Conservation (phyloP, 2,113 vertebrate species). For the Pao palembangensis region DNA sequence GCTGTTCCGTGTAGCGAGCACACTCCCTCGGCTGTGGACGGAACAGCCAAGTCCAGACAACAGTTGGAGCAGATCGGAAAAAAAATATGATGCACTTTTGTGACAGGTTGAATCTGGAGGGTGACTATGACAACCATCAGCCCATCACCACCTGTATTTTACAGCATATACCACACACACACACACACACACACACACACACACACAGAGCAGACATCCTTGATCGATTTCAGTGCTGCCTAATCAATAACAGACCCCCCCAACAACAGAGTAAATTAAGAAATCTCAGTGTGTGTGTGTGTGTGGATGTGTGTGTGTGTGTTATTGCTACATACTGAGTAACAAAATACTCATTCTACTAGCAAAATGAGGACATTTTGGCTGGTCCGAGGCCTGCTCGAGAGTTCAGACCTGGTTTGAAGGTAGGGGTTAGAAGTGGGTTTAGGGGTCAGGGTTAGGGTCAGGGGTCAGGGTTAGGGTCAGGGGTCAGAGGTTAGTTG, state of each 20-base stretch:
- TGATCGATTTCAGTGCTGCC: slow-evolving; percentile 78
- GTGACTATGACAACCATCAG: too few relatives aligned
- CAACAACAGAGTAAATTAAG: slow-evolving; percentile 40
- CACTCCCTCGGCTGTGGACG: slow-evolving; percentile 16
- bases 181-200: slow-evolving; percentile 36
- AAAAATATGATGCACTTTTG: too few relatives aligned
- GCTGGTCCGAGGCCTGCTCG: too few relatives aligned
- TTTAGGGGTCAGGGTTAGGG: too few relatives aligned
- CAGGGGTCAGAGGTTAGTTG: too few relatives aligned
- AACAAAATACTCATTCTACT: too few relatives aligned
- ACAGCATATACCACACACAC: slow-evolving; percentile 77
- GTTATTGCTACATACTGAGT: not conserved
- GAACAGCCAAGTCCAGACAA: not conserved
- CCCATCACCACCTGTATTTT: slow-evolving; percentile 76
- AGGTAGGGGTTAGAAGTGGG: too few relatives aligned
- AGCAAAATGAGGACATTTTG: too few relatives aligned
- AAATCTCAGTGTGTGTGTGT: slow-evolving; percentile 15
- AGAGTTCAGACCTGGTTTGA: too few relatives aligned
- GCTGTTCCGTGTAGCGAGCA: slow-evolving; percentile 46
- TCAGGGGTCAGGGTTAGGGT: too few relatives aligned
- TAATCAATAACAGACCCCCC: slow-evolving; percentile 77
- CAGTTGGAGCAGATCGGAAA: too few relatives aligned
- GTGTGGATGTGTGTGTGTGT: not conserved
- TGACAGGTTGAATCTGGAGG: too few relatives aligned
- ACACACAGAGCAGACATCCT: slow-evolving; percentile 34